Percentiles rank a stretch among this genome's conserved stretches.
phyloP scores from a whole-genome alignment of 2,888 invertebrate species.

The Nipponacmea schrenckii region DNA sequence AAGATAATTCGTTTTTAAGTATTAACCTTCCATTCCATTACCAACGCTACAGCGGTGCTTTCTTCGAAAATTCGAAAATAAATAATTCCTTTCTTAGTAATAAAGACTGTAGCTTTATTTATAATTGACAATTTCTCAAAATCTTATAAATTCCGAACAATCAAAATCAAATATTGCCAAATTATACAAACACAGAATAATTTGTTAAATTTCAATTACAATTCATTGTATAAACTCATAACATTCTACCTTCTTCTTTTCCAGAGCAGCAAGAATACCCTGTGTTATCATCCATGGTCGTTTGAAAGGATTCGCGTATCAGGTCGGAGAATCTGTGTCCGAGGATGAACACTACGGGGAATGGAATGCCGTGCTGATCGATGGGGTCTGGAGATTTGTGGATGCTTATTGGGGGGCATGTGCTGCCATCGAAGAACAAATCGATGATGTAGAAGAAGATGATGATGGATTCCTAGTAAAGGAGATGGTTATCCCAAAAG shows the following conservation, averaged over 20 bases:
- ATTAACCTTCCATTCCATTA: too few species aligned
- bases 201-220: too few species aligned
- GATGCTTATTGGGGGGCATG: slow-evolving; percentile 61
- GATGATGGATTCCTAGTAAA: slow-evolving; percentile 10
- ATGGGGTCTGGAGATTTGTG: slow-evolving; percentile 58
- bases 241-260: slow-evolving; percentile 11
- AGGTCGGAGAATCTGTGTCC: slow-evolving; percentile 50
- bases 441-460: slow-evolving; percentile 29
- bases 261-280: slow-evolving; percentile 51
- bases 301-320: slow-evolving; percentile 58
- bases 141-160: too few species aligned
- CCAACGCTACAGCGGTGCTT: too few species aligned
- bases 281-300: slow-evolving; percentile 55
- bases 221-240: too few species aligned
- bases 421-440: slow-evolving; percentile 43
- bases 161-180: too few species aligned
- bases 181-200: too few species aligned
- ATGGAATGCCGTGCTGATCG: slow-evolving; percentile 61
- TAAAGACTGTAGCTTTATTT: too few species aligned
- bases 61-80: too few species aligned
- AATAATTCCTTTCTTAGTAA: too few species aligned
- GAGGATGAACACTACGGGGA: slow-evolving; percentile 53
- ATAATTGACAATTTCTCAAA: too few species aligned
- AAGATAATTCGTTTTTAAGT: not conserved
- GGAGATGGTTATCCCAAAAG: not conserved